Conservation (phyloP, 2,888 invertebrate species). For the Macaria liturata region DNA sequence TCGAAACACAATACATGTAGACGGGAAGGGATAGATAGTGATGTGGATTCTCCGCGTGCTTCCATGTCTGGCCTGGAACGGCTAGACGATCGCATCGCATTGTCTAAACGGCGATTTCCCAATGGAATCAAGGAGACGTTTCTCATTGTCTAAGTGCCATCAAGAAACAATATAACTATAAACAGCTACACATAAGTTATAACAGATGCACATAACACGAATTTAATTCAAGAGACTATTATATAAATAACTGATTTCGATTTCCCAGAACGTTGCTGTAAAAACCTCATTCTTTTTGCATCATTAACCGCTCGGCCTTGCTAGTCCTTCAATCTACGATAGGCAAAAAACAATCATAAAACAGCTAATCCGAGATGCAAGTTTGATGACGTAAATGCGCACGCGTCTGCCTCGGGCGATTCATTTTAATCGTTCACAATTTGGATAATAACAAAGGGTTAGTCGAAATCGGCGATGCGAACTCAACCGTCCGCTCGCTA, state of each 20-base stretch:
- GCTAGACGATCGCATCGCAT: conserved; percentile 38
- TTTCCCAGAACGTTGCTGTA: conserved; percentile 33
- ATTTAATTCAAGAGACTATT: conserved; percentile 20
- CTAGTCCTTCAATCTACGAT: conserved; percentile 49
- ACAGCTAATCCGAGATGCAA: conserved; percentile 49
- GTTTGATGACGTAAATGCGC: conserved; percentile 52
- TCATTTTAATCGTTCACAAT: conserved; percentile 59
- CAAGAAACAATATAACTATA: too few relatives aligned
- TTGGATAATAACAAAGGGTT: conserved; percentile 62
- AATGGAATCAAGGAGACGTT: conserved; percentile 58
- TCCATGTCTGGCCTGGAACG: conserved; percentile 18
- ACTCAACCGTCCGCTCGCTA: conserved; percentile 46
- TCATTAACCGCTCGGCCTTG: conserved; percentile 42
- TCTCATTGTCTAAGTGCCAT: conserved; percentile 38
- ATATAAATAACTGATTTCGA: too few relatives aligned
- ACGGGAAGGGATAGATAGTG: conserved; percentile 11
- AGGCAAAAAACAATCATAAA: conserved; percentile 48
- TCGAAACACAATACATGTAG: conserved; percentile 14
- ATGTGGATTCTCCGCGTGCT: conserved; percentile 21
- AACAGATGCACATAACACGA: conserved; percentile 1
- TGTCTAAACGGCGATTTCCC: conserved; percentile 57
- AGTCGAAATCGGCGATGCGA: conserved; percentile 42
- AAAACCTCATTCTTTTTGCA: conserved; percentile 29
- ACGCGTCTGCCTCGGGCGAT: conserved; percentile 50
- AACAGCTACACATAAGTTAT: neutral